phyloP scores from a whole-genome alignment of 1,140 invertebrate genomes.

The Diprion similis region DNA sequence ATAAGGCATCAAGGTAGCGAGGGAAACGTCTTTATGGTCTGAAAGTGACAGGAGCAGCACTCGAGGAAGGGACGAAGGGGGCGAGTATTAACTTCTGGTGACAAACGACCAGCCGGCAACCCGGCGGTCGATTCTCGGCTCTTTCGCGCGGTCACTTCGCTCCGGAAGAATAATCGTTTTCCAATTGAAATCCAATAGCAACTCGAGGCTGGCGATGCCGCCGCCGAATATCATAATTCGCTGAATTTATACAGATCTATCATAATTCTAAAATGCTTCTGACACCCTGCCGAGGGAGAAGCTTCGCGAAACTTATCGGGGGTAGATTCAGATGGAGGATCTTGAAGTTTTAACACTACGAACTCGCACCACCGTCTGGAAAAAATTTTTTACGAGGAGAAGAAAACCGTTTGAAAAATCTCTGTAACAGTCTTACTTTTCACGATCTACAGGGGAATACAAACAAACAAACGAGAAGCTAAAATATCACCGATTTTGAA shows the following conservation, averaged over 20 bases:
- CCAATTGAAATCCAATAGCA: conserved; percentile 62
- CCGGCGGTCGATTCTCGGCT: conserved; percentile 22
- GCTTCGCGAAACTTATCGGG: neutral
- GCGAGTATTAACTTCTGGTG: conserved; percentile 26
- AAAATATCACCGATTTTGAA: too few relatives aligned
- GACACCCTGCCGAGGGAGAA: conserved; percentile 23
- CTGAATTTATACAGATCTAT: conserved; percentile 30
- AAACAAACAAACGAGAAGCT: too few relatives aligned
- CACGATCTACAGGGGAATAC: too few relatives aligned
- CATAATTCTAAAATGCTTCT: conserved; percentile 36
- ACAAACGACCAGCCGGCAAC: conserved; percentile 42
- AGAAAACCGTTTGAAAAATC: too few relatives aligned
- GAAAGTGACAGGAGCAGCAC: neutral
- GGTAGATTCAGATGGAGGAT: conserved; percentile 23
- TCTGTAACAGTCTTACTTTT: too few relatives aligned
- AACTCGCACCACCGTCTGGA: too few relatives aligned
- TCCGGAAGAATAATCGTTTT: conserved; percentile 62
- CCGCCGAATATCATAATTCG: conserved; percentile 12
- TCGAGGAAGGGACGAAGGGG: conserved; percentile 22
- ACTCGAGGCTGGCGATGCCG: conserved; percentile 33
- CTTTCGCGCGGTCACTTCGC: conserved; percentile 50
- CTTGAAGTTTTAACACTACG: neutral
- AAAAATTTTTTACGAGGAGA: too few relatives aligned
- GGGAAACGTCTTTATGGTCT: neutral
- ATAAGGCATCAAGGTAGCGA: neutral